Conservation (phyloP, 2,113 vertebrate species). For the Mus spicilegus region DNA sequence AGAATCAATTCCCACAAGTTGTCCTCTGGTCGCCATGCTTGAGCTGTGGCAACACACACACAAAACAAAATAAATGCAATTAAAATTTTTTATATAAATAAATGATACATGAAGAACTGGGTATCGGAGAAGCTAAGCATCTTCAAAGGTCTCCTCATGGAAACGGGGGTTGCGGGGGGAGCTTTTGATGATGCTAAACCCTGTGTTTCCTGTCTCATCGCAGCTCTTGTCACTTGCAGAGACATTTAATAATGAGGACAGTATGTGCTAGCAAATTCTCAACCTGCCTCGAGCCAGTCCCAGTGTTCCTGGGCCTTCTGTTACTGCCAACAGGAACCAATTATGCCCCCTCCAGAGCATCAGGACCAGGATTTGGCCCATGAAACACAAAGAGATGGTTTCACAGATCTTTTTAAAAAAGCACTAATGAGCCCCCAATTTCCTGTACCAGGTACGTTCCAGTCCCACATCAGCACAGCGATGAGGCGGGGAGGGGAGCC, state of each 20-base stretch:
- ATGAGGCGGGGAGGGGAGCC: not conserved
- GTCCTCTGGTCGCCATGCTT: not conserved
- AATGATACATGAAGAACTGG: not conserved
- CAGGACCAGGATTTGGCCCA: not conserved
- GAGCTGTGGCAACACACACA: not conserved
- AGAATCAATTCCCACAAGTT: not conserved
- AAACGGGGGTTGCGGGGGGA: not conserved
- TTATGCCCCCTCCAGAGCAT: not conserved
- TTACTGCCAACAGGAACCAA: not conserved
- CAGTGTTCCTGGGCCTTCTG: not conserved
- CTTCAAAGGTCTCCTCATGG: not conserved
- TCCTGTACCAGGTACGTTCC: not conserved
- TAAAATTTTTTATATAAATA: not conserved
- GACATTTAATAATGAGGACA: constrained; percentile 39
- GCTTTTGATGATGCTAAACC: not conserved
- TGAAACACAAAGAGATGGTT: not conserved
- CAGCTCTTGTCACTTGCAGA: constrained; percentile 20
- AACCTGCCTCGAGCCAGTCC: not conserved
- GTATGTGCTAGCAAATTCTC: not conserved
- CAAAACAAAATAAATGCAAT: not conserved
- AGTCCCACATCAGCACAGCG: not conserved
- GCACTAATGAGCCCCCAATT: not conserved
- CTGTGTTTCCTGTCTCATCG: not conserved
- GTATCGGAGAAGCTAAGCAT: not conserved
- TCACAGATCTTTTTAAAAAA: no score